Evolutionary conservation across 2,113 vertebrate species (phyloP).

Genomic region (Hippolais icterina): DNA sequence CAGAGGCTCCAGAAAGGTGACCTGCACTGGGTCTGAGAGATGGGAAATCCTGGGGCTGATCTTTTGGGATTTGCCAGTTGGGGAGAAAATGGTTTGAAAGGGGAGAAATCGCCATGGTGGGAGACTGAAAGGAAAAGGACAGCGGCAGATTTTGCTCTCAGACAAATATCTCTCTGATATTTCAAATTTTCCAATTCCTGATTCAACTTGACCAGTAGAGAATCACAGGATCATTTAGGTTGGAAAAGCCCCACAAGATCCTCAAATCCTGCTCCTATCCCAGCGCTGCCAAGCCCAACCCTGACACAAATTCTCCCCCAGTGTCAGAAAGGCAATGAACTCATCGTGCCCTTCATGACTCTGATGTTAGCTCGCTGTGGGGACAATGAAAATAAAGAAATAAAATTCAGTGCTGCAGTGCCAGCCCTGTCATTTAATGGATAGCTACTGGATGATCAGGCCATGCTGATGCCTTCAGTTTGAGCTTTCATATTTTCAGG

Average conservation of each 20-base stretch:
- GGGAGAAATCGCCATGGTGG: neutral
- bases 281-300: neutral
- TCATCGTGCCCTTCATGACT: neutral
- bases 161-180: neutral
- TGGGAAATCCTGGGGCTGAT: neutral
- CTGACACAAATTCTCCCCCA: neutral
- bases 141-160: neutral
- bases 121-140: neutral
- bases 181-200: neutral
- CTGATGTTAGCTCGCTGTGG: accelerated
- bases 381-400: neutral
- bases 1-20: neutral
- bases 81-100: neutral
- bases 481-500: too few species aligned
- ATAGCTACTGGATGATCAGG: neutral
- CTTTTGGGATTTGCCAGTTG: neutral
- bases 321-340: neutral
- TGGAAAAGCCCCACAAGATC: neutral
- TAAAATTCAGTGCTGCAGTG: neutral
- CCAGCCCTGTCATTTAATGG: neutral
- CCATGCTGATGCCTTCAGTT: too few species aligned
- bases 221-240: accelerated
- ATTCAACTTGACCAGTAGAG: neutral
- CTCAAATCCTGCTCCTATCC: neutral
- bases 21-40: neutral